Evolutionary conservation across 2,888 invertebrate genomes (phyloP).

Genomic region (Heliconius erato): DNA sequence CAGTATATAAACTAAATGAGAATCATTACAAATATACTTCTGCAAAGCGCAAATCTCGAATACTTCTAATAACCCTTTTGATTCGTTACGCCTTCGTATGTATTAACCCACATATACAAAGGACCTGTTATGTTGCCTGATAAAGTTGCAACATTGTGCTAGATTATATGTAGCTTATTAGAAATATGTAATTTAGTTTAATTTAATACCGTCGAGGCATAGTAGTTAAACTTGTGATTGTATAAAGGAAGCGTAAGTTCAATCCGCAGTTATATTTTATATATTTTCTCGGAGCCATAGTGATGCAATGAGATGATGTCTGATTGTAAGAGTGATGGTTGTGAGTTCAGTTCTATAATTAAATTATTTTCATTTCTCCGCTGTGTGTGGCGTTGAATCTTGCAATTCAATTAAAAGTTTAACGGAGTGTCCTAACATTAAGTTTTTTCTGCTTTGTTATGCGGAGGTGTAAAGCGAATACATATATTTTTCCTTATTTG

Average conservation of each 20-base stretch:
- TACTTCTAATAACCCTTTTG: slow-evolving; percentile 20
- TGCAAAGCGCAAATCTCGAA: background rate
- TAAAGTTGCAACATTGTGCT: slow-evolving; percentile 37
- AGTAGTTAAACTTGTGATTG: background rate
- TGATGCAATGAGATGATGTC: too few species aligned
- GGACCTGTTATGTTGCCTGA: slow-evolving; percentile 41
- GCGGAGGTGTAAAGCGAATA: too few species aligned
- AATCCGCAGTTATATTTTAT: background rate
- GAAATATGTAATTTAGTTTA: slow-evolving; percentile 16
- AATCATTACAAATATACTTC: background rate
- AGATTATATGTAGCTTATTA: slow-evolving; percentile 30
- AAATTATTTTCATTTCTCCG: too few species aligned
- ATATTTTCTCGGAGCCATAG: too few species aligned
- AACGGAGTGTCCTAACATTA: too few species aligned
- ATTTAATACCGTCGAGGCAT: background rate
- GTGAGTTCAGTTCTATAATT: too few species aligned
- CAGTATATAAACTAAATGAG: background rate
- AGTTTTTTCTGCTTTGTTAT: too few species aligned
- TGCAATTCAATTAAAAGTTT: too few species aligned
- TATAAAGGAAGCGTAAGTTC: background rate
- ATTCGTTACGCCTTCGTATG: slow-evolving; percentile 35
- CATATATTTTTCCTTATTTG: too few species aligned
- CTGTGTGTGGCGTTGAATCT: too few species aligned
- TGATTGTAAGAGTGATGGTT: too few species aligned
- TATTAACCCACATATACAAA: slow-evolving; percentile 45